Evolutionary conservation across 2,888 invertebrate species (phyloP).

Genomic region (Drosophila parthenogenetica): DNA sequence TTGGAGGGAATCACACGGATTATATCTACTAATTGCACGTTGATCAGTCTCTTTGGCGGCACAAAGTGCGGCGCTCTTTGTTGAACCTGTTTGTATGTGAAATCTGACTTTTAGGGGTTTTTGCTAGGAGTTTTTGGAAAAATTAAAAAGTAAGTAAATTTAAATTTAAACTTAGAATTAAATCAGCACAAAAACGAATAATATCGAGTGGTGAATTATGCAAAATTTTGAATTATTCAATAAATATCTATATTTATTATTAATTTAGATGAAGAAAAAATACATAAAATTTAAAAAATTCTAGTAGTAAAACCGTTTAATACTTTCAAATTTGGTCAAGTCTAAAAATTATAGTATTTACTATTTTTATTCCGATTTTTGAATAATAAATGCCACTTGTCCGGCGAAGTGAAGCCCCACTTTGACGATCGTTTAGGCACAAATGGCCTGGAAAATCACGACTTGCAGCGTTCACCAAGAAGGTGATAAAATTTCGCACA

Average conservation of each 20-base stretch:
- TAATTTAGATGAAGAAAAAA: too few species aligned
- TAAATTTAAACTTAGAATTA: too few species aligned
- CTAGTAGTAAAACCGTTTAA: too few species aligned
- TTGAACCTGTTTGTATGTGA: conserved; percentile 27
- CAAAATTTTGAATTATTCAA: too few species aligned
- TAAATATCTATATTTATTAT: too few species aligned
- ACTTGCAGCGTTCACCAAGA: conserved; percentile 54
- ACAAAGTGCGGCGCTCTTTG: conserved; percentile 39
- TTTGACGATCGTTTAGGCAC: conserved; percentile 67
- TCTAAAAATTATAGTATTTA: too few species aligned
- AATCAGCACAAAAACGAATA: too few species aligned
- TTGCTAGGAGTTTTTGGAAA: too few species aligned
- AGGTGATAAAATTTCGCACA: conserved; percentile 84
- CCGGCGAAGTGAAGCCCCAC: conserved; percentile 54
- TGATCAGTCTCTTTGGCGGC: conserved; percentile 46
- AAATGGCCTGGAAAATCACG: conserved; percentile 83
- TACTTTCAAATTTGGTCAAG: too few species aligned
- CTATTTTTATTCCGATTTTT: neutral
- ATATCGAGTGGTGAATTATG: too few species aligned
- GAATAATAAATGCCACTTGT: neutral
- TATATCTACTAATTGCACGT: conserved; percentile 71
- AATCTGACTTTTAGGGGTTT: neutral
- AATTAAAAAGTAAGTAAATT: too few species aligned
- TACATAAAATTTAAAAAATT: too few species aligned
- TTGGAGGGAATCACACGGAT: conserved; percentile 77